Conservation (phyloP, 2,113 vertebrate genomes). For the Mastomys coucha region DNA sequence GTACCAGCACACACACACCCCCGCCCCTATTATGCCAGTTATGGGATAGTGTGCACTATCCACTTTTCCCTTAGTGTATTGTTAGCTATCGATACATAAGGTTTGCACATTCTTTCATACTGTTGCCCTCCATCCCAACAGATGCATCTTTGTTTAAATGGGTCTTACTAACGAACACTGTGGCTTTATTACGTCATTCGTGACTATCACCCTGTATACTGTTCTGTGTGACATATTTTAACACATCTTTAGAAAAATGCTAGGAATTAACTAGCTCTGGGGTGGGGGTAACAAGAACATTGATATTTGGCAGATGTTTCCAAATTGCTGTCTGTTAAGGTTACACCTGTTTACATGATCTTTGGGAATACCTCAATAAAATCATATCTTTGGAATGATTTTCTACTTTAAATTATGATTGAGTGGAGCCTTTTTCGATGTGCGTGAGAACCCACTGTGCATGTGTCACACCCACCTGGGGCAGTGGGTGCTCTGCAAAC, state of each 20-base stretch:
- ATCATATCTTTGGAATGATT: background rate
- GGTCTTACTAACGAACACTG: background rate
- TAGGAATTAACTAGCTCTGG: background rate
- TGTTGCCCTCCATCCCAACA: background rate
- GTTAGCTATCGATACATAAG: background rate
- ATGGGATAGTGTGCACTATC: background rate
- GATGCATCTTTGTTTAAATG: background rate
- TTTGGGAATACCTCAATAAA: background rate
- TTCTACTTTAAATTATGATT: background rate
- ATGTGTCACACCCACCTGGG: background rate
- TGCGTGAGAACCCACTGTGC: background rate
- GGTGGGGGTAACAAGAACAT: background rate
- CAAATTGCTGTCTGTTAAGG: background rate
- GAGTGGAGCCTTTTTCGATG: background rate
- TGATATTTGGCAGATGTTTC: conserved; percentile 27
- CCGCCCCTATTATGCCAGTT: background rate
- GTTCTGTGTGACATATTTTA: background rate
- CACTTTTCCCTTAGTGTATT: background rate
- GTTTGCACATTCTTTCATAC: background rate
- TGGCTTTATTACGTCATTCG: background rate
- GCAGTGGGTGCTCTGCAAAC: background rate
- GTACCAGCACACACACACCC: background rate
- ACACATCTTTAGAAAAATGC: conserved; percentile 3
- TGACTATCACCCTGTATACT: background rate
- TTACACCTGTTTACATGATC: background rate